Evolutionary conservation across 2,888 invertebrate species (phyloP).

Genomic region (Drosophila barbarae): DNA sequence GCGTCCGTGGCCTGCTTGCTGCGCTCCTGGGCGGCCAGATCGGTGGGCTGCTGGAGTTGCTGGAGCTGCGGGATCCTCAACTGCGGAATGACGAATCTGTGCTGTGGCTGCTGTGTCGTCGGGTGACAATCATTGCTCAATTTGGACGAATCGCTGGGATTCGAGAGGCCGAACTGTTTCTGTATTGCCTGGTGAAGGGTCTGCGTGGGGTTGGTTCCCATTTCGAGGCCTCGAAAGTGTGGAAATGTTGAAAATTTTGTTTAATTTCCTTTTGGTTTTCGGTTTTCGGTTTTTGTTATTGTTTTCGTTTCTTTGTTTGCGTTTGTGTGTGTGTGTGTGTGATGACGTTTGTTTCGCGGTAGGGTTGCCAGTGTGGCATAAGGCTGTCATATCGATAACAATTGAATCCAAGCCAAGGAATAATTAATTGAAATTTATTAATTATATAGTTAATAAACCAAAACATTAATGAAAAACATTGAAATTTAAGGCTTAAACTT

Average conservation of each 20-base stretch:
- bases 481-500: neutral
- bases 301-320: conserved; percentile 15
- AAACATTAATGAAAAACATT: neutral
- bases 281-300: conserved; percentile 24
- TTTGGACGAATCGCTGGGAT: conserved; percentile 29
- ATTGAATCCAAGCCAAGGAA: neutral
- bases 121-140: conserved; percentile 6
- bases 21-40: conserved; percentile 27
- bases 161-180: conserved; percentile 31
- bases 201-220: conserved; percentile 42
- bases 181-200: conserved; percentile 28
- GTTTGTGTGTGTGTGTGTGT: neutral
- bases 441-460: too few relatives aligned
- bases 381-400: neutral
- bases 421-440: neutral
- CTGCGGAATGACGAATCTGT: conserved; percentile 41
- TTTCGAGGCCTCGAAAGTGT: conserved; percentile 11
- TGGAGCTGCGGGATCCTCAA: conserved; percentile 42
- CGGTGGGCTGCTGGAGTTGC: conserved; percentile 3
- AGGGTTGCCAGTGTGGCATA: neutral
- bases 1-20: conserved; percentile 37
- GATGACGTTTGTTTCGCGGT: conserved; percentile 26
- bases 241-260: neutral
- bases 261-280: conserved; percentile 2
- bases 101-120: neutral